These are phyloP conservation scores for Chrysopilus asiliformis DNA, from an alignment of 2,888 invertebrate genomes.

Conservation along the genomic window DNA sequence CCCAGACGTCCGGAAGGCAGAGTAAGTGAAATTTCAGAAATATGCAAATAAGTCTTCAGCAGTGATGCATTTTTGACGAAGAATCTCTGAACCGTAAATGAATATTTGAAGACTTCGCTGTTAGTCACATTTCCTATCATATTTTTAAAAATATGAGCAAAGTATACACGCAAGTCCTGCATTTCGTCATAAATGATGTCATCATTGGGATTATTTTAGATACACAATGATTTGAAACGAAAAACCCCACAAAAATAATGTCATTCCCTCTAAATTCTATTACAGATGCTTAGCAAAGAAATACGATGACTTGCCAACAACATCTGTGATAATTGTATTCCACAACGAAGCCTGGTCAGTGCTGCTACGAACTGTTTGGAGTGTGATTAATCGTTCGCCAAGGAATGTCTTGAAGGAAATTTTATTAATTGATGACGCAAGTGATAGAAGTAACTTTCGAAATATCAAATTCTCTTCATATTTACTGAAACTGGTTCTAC, in stretches of 20 bases:
- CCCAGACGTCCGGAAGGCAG: conserved; percentile 70
- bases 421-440: conserved; percentile 79
- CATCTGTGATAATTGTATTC: conserved; percentile 90
- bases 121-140: too few species aligned
- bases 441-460: conserved; percentile 37
- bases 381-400: conserved; percentile 83
- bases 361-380: conserved; percentile 83
- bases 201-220: conserved; percentile 5
- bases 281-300: conserved; percentile 47
- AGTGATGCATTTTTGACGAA: not conserved
- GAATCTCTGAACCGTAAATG: too few species aligned
- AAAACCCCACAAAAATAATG: too few species aligned
- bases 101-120: too few species aligned
- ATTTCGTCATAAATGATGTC: not conserved
- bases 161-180: conserved; percentile 1
- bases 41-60: too few species aligned
- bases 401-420: conserved; percentile 62
- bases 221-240: too few species aligned
- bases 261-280: too few species aligned
- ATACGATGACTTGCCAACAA: conserved; percentile 69
- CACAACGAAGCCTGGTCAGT: conserved; percentile 99
- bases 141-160: too few species aligned
- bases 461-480: too few species aligned
- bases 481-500: too few species aligned
- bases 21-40: conserved; percentile 46